Evolutionary conservation across 1,140 invertebrate genomes (phyloP).

Genomic region (Atopsyche davidsoni): DNA sequence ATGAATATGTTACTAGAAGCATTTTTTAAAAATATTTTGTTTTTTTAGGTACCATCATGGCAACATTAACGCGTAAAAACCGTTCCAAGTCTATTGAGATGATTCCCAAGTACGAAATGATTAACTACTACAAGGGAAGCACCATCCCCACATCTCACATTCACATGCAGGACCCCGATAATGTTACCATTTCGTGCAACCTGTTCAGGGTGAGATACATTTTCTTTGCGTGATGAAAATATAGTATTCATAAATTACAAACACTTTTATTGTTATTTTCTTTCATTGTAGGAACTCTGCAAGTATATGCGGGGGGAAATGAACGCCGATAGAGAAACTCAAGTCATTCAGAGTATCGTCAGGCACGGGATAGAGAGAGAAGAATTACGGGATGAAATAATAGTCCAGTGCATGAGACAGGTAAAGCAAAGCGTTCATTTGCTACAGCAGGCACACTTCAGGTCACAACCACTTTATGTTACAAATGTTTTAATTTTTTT

Average conservation of each 20-base stretch:
- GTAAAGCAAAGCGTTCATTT: constrained; percentile 31
- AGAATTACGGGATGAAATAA: constrained; percentile 82
- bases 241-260: constrained; percentile 32
- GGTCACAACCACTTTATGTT: too few relatives aligned
- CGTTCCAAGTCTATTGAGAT: constrained; percentile 68
- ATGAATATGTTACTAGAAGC: too few relatives aligned
- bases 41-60: constrained; percentile 68
- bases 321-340: constrained; percentile 74
- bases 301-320: constrained; percentile 82
- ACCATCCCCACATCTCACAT: constrained; percentile 91
- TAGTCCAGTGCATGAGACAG: constrained; percentile 82
- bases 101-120: constrained; percentile 88
- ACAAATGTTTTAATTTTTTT: too few relatives aligned
- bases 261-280: constrained; percentile 15
- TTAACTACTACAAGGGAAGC: constrained; percentile 79
- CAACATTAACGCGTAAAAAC: constrained; percentile 76
- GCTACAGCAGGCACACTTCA: too few relatives aligned
- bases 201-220: constrained; percentile 90
- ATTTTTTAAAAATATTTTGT: constrained; percentile 5
- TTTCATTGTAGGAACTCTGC: constrained; percentile 65
- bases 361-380: constrained; percentile 81
- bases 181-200: constrained; percentile 81
- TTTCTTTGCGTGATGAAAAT: too few relatives aligned
- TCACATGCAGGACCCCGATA: constrained; percentile 92
- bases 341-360: constrained; percentile 78